These are phyloP conservation scores for Protophormia terraenovae DNA, from an alignment of 2,888 invertebrate species.

Conservation along the genomic window DNA sequence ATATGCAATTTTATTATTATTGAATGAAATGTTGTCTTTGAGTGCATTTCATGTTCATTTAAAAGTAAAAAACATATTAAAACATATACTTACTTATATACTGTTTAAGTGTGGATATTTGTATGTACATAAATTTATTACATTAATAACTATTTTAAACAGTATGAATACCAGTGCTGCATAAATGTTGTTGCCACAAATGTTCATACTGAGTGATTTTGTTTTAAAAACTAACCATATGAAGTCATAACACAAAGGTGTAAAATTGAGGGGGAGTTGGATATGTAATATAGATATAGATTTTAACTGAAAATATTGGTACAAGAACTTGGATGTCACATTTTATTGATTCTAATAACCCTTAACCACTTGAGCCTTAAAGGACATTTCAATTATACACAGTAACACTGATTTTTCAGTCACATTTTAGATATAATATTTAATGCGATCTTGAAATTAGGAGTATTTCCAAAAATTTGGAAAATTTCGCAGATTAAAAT, in stretches of 20 bases:
- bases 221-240: neutral
- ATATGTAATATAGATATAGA: too few relatives aligned
- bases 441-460: too few relatives aligned
- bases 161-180: neutral
- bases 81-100: neutral
- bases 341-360: too few relatives aligned
- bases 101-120: neutral
- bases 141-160: conserved; percentile 56
- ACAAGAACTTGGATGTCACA: too few relatives aligned
- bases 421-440: too few relatives aligned
- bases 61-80: neutral
- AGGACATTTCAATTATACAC: too few relatives aligned
- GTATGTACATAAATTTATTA: conserved; percentile 42
- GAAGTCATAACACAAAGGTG: neutral
- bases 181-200: conserved; percentile 26
- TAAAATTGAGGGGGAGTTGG: neutral
- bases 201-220: conserved; percentile 13
- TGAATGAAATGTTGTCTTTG: conserved; percentile 20
- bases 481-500: too few relatives aligned
- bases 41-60: conserved; percentile 19
- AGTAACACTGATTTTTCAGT: too few relatives aligned
- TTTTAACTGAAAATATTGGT: too few relatives aligned
- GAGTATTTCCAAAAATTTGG: too few relatives aligned
- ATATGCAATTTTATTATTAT: neutral
- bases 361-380: too few relatives aligned